Conservation (phyloP, 2,113 vertebrate species). For the Oreochromis aureus region DNA sequence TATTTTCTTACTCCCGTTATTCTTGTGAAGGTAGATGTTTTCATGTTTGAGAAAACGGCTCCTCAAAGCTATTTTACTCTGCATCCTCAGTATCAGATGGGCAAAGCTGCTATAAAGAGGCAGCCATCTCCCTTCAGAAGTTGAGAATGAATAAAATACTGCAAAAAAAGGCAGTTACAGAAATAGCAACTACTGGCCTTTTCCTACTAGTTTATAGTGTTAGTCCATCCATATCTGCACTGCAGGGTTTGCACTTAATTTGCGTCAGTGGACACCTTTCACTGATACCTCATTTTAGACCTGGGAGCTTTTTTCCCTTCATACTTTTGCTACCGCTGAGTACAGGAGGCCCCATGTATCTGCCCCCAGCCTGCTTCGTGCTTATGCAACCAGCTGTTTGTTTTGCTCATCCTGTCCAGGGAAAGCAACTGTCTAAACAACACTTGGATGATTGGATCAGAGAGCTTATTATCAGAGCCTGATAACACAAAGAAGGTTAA, state of each 20-base stretch:
- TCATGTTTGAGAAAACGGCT: not conserved
- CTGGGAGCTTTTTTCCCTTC: not conserved
- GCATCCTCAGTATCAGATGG: not conserved
- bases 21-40: not conserved
- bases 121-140: not conserved
- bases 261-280: not conserved
- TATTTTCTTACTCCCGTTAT: not conserved
- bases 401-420: slow-evolving; percentile 36
- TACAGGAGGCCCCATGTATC: not conserved
- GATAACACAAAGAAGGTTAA: slow-evolving; percentile 21
- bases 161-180: not conserved
- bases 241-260: not conserved
- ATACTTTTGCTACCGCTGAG: not conserved
- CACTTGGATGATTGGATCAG: slow-evolving; percentile 16
- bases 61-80: not conserved
- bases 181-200: not conserved
- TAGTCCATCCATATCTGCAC: not conserved
- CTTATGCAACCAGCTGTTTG: slow-evolving; percentile 45
- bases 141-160: not conserved
- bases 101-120: not conserved
- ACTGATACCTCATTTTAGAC: not conserved
- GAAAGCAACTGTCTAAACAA: slow-evolving; percentile 62
- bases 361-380: slow-evolving; percentile 16
- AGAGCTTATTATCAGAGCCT: slow-evolving; percentile 23
- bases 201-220: not conserved